Conservation (phyloP, 1,140 invertebrate genomes). For the Diabrotica virgifera region DNA sequence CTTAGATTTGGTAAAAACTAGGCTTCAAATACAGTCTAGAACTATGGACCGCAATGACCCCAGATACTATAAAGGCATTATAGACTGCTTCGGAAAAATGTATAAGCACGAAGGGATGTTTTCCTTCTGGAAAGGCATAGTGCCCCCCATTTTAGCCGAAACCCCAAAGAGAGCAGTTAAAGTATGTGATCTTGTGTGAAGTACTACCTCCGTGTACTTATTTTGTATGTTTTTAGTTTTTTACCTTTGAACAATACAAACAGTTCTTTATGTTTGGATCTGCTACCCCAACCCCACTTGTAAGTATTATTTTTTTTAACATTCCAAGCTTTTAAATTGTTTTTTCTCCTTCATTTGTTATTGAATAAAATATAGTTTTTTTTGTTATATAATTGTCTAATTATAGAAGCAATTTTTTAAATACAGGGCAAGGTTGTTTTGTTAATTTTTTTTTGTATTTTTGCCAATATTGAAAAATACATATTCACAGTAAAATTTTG, state of each 20-base stretch:
- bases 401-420: too few species aligned
- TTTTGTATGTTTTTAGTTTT: slow-evolving; percentile 62
- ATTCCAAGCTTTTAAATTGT: too few species aligned
- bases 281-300: slow-evolving; percentile 67
- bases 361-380: too few species aligned
- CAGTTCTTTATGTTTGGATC: slow-evolving; percentile 75
- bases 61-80: slow-evolving; percentile 70
- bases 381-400: too few species aligned
- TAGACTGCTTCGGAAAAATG: slow-evolving; percentile 88
- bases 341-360: too few species aligned
- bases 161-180: slow-evolving; percentile 92
- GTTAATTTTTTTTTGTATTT: too few species aligned
- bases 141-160: slow-evolving; percentile 90
- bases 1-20: slow-evolving; percentile 87
- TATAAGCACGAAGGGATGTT: slow-evolving; percentile 76
- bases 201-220: neutral
- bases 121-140: slow-evolving; percentile 87
- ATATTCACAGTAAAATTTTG: too few species aligned
- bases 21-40: slow-evolving; percentile 72
- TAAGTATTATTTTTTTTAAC: slow-evolving; percentile 42
- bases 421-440: too few species aligned
- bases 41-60: slow-evolving; percentile 51
- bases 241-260: slow-evolving; percentile 92
- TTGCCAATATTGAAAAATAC: too few species aligned
- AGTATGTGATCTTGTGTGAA: slow-evolving; percentile 45